phyloP scores from a whole-genome alignment of 2,797 vertebrate species.

The Lophius americanus region DNA sequence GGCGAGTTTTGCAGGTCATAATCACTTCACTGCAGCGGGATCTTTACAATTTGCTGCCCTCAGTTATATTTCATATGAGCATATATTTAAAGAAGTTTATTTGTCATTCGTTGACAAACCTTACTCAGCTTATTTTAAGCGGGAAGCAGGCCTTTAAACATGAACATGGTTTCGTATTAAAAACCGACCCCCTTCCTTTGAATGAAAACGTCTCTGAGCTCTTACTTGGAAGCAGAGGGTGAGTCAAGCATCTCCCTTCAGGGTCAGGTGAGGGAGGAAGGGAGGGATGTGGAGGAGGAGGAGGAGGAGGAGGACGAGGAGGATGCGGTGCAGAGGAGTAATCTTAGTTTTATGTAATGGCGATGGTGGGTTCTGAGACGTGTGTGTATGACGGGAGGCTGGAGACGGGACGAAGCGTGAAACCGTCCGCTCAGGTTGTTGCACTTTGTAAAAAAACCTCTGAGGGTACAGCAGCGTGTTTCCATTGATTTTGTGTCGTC shows the following conservation, averaged over 20 bases:
- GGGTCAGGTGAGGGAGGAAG: conserved; percentile 21
- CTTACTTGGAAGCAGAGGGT: neutral
- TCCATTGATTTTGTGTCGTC: no score
- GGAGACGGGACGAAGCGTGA: conserved; percentile 31
- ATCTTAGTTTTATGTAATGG: conserved; percentile 72
- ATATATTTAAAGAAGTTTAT: neutral
- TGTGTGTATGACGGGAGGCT: conserved; percentile 11
- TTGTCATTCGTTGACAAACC: neutral
- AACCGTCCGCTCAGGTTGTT: conserved; percentile 21
- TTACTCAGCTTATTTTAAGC: neutral
- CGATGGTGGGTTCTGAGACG: conserved; percentile 37
- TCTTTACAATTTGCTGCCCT: no score
- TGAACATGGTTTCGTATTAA: neutral
- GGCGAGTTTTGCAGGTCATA: no score
- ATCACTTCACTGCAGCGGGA: no score
- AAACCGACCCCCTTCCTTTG: neutral
- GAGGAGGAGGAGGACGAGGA: neutral
- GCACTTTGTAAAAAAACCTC: conserved; percentile 8
- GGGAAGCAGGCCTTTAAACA: neutral
- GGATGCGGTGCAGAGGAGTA: conserved; percentile 35
- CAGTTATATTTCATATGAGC: neutral
- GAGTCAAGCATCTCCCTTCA: neutral
- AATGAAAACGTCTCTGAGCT: neutral
- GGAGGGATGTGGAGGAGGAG: conserved; percentile 6
- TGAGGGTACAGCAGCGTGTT: neutral